Conservation (phyloP, 1,140 invertebrate genomes). For the Patella vulgata region DNA sequence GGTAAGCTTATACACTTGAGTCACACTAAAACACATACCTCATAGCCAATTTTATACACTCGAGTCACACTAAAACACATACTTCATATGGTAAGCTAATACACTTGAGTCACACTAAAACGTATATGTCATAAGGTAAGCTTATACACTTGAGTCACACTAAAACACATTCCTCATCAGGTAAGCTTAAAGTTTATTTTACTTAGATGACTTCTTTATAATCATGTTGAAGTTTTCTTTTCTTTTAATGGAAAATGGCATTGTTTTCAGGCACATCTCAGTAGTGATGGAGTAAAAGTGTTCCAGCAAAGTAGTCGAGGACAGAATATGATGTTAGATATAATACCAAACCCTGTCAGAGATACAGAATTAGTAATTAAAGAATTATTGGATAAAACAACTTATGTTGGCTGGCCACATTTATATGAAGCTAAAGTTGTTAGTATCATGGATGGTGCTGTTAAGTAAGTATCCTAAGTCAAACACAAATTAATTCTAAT, state of each 20-base stretch:
- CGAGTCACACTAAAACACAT: conserved; percentile 88
- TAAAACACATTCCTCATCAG: too few species aligned
- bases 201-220: too few species aligned
- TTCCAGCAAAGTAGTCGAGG: conserved; percentile 84
- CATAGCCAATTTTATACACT: conserved; percentile 73
- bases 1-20: too few species aligned
- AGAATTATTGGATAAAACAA: conserved; percentile 76
- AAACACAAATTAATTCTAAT: too few species aligned
- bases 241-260: too few species aligned
- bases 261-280: conserved; percentile 72
- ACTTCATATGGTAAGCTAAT: conserved; percentile 74
- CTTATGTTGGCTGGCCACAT: conserved; percentile 91
- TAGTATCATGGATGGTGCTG: conserved; percentile 70
- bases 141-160: conserved; percentile 70
- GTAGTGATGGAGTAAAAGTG: conserved; percentile 81
- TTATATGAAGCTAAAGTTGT: conserved; percentile 78
- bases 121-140: conserved; percentile 79
- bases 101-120: too few species aligned
- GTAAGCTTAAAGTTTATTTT: too few species aligned
- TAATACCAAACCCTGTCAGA: conserved; percentile 38
- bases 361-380: conserved; percentile 55
- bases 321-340: conserved; percentile 83
- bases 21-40: conserved; percentile 83
- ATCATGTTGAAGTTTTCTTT: too few species aligned
- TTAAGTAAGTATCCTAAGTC: conserved; percentile 50